Conservation (phyloP, 2,797 vertebrate species). For the Dryobates pubescens region DNA sequence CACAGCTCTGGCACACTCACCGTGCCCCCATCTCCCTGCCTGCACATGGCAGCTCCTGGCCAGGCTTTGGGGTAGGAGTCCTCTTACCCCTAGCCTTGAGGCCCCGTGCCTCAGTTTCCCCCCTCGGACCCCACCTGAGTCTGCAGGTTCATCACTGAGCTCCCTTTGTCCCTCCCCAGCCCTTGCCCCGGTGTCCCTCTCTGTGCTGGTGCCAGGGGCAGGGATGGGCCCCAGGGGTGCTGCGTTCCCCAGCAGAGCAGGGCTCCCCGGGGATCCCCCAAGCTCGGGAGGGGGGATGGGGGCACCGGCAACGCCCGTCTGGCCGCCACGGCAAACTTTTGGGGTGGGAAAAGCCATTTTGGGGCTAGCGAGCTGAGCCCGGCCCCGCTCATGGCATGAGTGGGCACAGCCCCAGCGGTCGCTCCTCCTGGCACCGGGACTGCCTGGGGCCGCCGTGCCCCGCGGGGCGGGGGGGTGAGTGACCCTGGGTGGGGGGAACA, state of each 20-base stretch:
- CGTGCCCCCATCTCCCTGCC: not conserved
- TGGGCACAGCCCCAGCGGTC: not conserved
- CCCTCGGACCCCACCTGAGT: too few relatives aligned
- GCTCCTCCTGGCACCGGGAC: not conserved
- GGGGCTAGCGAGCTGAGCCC: not conserved
- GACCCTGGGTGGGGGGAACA: not conserved
- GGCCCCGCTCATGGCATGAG: not conserved
- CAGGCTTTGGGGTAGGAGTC: not conserved
- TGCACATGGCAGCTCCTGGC: too few relatives aligned
- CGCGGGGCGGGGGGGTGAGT: not conserved
- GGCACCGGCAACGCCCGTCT: not conserved
- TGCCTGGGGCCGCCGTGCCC: not conserved
- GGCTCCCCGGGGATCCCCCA: not conserved
- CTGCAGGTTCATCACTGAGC: not conserved
- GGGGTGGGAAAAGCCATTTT: not conserved
- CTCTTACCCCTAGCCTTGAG: not conserved
- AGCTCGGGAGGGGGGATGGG: not conserved
- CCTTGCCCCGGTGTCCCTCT: not conserved
- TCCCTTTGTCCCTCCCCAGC: not conserved
- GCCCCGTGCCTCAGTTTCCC: constrained; percentile 33
- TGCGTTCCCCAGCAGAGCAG: not conserved
- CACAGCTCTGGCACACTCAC: rapidly evolving
- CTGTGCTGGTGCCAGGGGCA: rapidly evolving
- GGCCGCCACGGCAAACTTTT: not conserved
- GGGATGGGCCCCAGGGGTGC: not conserved